These are phyloP conservation scores for Fregetta grallaria DNA, from an alignment of 2,113 vertebrate species.

Conservation along the genomic window DNA sequence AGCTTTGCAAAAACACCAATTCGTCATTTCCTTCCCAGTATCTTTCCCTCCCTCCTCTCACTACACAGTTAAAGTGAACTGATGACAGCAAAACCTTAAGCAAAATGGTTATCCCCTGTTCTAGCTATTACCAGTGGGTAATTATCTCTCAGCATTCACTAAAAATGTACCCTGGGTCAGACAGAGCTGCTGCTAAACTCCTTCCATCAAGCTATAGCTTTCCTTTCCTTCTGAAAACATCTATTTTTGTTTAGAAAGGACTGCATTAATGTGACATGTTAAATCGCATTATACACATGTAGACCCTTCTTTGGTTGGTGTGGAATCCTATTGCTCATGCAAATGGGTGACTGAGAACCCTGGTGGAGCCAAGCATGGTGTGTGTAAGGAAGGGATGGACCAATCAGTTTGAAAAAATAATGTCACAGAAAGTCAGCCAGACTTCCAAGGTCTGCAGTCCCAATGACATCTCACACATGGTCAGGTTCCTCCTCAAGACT, in stretches of 20 bases:
- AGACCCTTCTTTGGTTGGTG: background rate
- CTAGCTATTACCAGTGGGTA: background rate
- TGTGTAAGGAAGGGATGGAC: background rate
- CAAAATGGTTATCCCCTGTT: background rate
- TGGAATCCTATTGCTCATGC: background rate
- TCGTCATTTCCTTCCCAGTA: constrained; percentile 52
- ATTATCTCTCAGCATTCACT: background rate
- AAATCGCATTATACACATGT: background rate
- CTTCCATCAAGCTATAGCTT: background rate
- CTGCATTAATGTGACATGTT: background rate
- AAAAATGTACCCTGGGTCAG: background rate
- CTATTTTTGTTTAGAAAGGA: background rate
- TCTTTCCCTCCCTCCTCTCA: background rate
- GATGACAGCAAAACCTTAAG: background rate
- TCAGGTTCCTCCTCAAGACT: background rate
- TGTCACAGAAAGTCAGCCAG: background rate
- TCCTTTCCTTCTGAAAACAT: background rate
- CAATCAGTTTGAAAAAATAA: background rate
- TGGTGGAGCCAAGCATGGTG: background rate
- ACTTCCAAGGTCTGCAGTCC: background rate
- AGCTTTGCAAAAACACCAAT: constrained; percentile 15
- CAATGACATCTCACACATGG: background rate
- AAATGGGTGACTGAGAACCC: background rate
- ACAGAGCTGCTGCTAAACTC: background rate
- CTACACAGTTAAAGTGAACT: background rate